These are phyloP conservation scores for Nothoprocta pentlandii DNA, from an alignment of 2,113 vertebrate genomes.

Conservation along the genomic window DNA sequence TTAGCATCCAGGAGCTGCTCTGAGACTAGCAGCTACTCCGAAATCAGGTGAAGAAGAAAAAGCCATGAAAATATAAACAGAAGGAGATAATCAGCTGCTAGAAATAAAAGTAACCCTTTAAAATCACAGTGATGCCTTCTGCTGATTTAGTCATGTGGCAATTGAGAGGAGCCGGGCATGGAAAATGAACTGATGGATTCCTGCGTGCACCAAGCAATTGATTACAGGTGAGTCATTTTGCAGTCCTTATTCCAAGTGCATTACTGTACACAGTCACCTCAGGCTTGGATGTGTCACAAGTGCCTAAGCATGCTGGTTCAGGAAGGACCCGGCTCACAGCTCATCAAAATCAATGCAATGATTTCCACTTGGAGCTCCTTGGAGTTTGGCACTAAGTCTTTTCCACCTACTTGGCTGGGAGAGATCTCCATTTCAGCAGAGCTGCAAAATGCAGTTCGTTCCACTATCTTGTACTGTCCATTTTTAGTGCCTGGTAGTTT, in stretches of 20 bases:
- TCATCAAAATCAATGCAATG: neutral
- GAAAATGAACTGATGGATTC: neutral
- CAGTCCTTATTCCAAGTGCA: fast-evolving
- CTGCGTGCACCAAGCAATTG: neutral
- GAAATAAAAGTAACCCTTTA: neutral
- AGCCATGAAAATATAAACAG: neutral
- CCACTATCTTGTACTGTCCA: neutral
- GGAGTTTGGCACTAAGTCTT: neutral
- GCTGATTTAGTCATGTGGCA: neutral
- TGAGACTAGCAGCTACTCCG: neutral
- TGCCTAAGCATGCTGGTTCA: neutral
- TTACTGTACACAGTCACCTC: neutral
- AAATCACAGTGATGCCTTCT: neutral
- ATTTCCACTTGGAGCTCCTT: neutral
- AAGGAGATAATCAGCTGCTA: neutral
- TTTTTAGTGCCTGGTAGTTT: neutral
- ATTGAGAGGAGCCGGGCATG: neutral
- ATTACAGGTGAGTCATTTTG: neutral
- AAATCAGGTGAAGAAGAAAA: neutral
- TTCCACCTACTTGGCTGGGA: neutral
- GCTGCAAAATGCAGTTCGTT: neutral
- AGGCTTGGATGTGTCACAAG: neutral
- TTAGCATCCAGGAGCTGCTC: neutral
- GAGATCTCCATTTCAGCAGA: neutral
- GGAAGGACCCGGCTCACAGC: neutral